Percentiles rank a stretch among this genome's conserved stretches.
phyloP scores from a whole-genome alignment of 2,113 vertebrate species.

The Anguilla japonica region DNA sequence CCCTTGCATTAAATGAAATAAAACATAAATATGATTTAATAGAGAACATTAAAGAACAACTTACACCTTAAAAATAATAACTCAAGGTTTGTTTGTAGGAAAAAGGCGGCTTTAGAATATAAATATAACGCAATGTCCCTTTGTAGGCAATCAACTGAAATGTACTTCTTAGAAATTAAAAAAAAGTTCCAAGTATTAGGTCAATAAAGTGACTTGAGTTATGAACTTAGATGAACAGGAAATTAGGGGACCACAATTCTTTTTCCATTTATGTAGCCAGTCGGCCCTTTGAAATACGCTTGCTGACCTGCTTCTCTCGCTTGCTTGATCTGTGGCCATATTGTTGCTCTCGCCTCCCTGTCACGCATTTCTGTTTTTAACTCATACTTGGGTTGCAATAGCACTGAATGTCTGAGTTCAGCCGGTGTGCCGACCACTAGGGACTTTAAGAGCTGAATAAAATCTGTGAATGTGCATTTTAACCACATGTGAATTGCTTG shows the following conservation, averaged over 20 bases:
- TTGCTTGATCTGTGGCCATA: constrained; percentile 18
- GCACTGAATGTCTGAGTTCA: no score
- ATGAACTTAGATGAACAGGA: neutral
- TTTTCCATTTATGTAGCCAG: neutral
- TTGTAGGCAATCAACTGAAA: no score
- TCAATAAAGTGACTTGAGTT: neutral
- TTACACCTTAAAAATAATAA: neutral
- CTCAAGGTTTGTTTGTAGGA: neutral
- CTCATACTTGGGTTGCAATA: no score
- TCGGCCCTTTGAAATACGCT: neutral
- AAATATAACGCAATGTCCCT: neutral
- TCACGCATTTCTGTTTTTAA: neutral
- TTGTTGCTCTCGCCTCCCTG: constrained; percentile 10
- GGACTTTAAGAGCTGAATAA: no score
- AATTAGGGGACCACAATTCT: constrained; percentile 10
- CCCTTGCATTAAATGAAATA: constrained; percentile 13
- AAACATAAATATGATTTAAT: neutral
- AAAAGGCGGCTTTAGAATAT: neutral
- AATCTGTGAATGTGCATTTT: no score
- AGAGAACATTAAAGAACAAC: neutral
- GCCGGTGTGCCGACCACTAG: no score
- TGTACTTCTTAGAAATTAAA: neutral
- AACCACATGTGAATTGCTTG: no score
- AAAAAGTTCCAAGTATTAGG: neutral
- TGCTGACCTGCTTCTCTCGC: constrained; percentile 3